Evolutionary conservation across 2,797 vertebrate genomes (phyloP).

Genomic region (Sandelia bainsii): DNA sequence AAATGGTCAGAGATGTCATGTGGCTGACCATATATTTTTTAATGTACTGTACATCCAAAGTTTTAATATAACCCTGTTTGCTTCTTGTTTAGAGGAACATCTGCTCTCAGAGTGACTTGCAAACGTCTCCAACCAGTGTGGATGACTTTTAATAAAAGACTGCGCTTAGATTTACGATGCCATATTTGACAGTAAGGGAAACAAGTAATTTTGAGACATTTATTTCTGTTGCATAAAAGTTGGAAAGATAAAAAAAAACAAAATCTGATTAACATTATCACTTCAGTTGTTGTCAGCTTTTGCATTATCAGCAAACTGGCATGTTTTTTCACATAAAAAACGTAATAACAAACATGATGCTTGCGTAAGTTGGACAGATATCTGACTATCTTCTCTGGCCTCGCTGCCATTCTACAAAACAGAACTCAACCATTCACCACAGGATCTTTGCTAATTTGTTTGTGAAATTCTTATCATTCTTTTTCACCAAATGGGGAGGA

Average conservation of each 20-base stretch:
- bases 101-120: constrained; percentile 12
- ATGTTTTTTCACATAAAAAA: too few relatives aligned
- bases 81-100: constrained; percentile 35
- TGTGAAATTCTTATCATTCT: constrained; percentile 10
- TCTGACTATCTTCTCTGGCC: not conserved
- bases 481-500: not conserved
- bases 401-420: not conserved
- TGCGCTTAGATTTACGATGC: not conserved
- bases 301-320: too few relatives aligned
- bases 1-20: constrained; percentile 36
- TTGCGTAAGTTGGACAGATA: too few relatives aligned
- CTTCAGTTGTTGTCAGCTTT: too few relatives aligned
- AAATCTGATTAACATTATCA: too few relatives aligned
- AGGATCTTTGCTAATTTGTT: constrained; percentile 4
- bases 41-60: constrained; percentile 36
- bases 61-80: constrained; percentile 52
- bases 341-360: too few relatives aligned
- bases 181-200: not conserved
- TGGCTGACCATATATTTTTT: constrained; percentile 12
- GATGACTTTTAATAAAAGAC: constrained; percentile 11
- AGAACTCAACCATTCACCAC: constrained; percentile 2
- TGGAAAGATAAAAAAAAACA: too few relatives aligned
- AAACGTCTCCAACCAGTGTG: not conserved
- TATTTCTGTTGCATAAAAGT: too few relatives aligned
- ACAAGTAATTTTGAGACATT: not conserved